Evolutionary conservation across 1,140 invertebrate genomes (phyloP).

Genomic region (Pentalonia nigronervosa): DNA sequence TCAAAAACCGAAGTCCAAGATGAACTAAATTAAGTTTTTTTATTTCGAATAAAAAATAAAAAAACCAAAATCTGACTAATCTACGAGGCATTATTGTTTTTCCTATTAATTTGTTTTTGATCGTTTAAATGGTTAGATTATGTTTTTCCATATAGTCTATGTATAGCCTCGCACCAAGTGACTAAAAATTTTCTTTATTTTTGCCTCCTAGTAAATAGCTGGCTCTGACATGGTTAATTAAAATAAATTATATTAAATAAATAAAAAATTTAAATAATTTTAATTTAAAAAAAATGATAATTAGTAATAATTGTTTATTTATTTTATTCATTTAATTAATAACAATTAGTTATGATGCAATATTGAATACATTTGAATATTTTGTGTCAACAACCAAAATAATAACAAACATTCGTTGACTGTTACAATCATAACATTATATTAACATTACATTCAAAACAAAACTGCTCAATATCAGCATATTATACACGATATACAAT

Average conservation of each 20-base stretch:
- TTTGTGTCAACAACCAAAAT: background rate
- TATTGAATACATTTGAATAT: background rate
- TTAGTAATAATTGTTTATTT: background rate
- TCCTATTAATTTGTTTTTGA: no score
- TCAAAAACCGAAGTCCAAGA: no score
- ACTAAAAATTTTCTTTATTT: background rate
- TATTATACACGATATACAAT: no score
- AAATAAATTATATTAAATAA: background rate
- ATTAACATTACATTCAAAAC: no score
- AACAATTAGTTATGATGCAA: background rate
- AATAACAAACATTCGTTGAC: background rate
- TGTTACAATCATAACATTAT: background rate
- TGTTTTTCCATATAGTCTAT: no score
- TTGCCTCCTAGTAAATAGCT: background rate
- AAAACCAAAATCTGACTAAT: no score
- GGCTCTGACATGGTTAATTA: background rate
- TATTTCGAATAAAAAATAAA: background rate
- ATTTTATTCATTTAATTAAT: background rate
- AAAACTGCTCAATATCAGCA: no score
- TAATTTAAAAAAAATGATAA: background rate
- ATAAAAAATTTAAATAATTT: background rate
- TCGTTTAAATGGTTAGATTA: no score
- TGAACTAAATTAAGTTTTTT: no score
- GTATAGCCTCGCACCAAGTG: background rate
- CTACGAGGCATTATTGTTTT: no score